Evolutionary conservation across 2,888 invertebrate genomes (phyloP).

Genomic region (Caenorhabditis sp.): DNA sequence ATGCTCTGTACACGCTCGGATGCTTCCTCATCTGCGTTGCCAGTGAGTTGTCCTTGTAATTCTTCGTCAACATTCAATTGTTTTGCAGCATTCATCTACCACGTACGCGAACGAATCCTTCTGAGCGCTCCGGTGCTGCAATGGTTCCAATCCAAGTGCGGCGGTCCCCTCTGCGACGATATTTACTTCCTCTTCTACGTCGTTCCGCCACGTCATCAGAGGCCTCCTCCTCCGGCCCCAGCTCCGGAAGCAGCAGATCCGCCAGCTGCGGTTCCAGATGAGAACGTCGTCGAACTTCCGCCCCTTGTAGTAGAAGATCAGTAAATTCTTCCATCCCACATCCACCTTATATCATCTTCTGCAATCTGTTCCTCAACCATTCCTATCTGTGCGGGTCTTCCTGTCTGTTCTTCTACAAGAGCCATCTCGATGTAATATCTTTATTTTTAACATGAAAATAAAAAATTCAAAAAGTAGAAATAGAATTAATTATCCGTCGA

Average conservation of each 20-base stretch:
- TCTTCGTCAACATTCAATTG: not conserved
- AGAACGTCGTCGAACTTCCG: conserved; percentile 5
- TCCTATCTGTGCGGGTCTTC: no score
- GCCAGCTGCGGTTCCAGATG: not conserved
- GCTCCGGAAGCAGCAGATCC: conserved; percentile 26
- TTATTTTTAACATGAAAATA: not conserved
- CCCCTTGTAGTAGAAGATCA: conserved; percentile 18
- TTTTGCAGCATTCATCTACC: conserved; percentile 51
- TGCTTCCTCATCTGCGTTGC: conserved; percentile 18
- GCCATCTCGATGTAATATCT: no score
- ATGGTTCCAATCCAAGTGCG: conserved; percentile 43
- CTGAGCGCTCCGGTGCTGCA: conserved; percentile 21
- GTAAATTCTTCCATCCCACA: not conserved
- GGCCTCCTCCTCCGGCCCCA: conserved; percentile 2
- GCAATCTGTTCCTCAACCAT: not conserved
- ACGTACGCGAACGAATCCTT: conserved; percentile 38
- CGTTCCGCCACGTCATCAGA: conserved; percentile 25
- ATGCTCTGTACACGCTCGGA: not conserved
- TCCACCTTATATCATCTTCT: not conserved
- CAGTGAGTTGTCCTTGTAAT: conserved; percentile 19
- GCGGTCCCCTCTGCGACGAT: conserved; percentile 35
- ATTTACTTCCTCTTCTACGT: conserved; percentile 51
- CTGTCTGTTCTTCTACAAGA: no score
- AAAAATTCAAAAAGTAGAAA: not conserved
- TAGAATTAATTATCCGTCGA: conserved; percentile 20